Conservation (phyloP, 92 coral and sea anemone species). For the Isaurus tuberculatus region DNA sequence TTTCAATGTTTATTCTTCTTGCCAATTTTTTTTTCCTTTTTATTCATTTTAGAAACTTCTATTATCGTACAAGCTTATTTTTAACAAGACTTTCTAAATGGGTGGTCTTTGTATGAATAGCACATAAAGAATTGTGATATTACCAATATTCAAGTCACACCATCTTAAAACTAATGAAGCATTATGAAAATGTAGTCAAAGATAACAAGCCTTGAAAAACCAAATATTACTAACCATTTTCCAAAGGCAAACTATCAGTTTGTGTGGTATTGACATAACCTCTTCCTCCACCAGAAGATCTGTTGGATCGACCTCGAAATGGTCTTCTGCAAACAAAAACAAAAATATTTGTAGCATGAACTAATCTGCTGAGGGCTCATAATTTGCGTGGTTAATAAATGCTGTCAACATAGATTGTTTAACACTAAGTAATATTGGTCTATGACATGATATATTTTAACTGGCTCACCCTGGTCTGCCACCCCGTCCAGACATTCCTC, state of each 20-base stretch:
- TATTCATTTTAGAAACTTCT: too few species aligned
- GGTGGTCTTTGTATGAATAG: background rate
- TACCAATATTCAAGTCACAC: too few species aligned
- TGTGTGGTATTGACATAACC: slow-evolving; percentile 34
- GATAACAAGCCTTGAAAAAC: background rate
- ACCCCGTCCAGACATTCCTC: slow-evolving; percentile 64
- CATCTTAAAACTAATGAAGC: too few species aligned
- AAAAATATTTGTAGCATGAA: background rate
- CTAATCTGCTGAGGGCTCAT: background rate
- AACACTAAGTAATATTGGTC: background rate
- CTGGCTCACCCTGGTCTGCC: slow-evolving; percentile 79
- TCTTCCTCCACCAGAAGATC: slow-evolving; percentile 74
- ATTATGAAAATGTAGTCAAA: background rate
- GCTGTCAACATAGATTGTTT: background rate
- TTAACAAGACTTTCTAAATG: too few species aligned
- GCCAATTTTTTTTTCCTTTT: too few species aligned
- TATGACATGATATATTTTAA: background rate
- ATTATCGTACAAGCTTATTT: too few species aligned
- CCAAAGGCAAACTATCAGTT: slow-evolving; percentile 24
- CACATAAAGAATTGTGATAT: background rate
- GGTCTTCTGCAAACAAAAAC: slow-evolving; percentile 61
- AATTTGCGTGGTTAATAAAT: too few species aligned
- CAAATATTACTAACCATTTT: slow-evolving; percentile 33
- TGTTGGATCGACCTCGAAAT: slow-evolving; percentile 73
- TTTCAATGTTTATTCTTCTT: background rate